Conservation (phyloP, 2,888 invertebrate genomes). For the Torymus tubicola region DNA sequence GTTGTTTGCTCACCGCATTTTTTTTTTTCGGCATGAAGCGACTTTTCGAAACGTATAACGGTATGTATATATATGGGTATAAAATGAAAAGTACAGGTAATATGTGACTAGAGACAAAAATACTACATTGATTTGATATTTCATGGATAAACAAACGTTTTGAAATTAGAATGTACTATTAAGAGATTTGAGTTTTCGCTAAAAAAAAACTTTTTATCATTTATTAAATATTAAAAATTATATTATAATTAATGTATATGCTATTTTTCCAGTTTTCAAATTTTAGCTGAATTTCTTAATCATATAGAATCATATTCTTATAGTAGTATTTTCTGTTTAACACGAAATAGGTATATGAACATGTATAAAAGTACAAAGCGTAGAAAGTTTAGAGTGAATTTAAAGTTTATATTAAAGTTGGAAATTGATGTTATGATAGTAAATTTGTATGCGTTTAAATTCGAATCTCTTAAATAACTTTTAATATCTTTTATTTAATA, state of each 20-base stretch:
- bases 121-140: constrained; percentile 1
- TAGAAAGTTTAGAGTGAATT: no score
- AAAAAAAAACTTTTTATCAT: neutral
- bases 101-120: neutral
- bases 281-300: no score
- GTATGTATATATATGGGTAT: neutral
- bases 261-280: no score
- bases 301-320: no score
- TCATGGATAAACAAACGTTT: constrained; percentile 9
- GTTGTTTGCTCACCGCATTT: neutral
- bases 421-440: no score
- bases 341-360: no score
- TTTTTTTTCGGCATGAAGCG: neutral
- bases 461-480: constrained; percentile 9
- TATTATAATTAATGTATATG: no score
- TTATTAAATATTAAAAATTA: no score
- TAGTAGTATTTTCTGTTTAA: no score
- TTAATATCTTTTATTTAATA: neutral
- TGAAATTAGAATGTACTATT: neutral
- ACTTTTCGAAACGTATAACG: no score
- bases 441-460: neutral
- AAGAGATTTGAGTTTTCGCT: neutral
- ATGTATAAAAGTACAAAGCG: no score
- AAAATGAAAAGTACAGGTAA: constrained; percentile 5
- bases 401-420: no score